Evolutionary conservation across 1,140 invertebrate genomes (phyloP).

Genomic region (Plectrocnemia conspersa): DNA sequence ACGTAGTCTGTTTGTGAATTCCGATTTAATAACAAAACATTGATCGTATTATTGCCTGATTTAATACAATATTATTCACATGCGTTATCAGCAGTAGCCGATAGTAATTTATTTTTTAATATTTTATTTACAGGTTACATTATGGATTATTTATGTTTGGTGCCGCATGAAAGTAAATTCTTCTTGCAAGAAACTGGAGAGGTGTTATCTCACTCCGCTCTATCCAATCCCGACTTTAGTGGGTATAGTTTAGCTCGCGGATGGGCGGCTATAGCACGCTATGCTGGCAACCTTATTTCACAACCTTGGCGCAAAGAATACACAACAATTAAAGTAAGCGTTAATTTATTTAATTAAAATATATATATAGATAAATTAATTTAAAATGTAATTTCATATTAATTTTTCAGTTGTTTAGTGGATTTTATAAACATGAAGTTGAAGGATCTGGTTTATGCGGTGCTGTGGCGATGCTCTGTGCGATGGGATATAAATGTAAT

Average conservation of each 20-base stretch:
- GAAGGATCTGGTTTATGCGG: conserved; percentile 66
- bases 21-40: no score
- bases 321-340: conserved; percentile 64
- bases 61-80: no score
- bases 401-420: conserved; percentile 68
- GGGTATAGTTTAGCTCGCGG: conserved; percentile 73
- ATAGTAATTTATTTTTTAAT: conserved; percentile 9
- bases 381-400: not conserved
- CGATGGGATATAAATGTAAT: conserved; percentile 73
- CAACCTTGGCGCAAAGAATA: conserved; percentile 89
- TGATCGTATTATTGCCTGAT: no score
- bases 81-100: no score
- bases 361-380: not conserved
- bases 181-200: conserved; percentile 66
- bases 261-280: conserved; percentile 77
- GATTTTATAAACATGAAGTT: conserved; percentile 82
- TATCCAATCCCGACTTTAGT: conserved; percentile 66
- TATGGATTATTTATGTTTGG: conserved; percentile 69
- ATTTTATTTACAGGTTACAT: conserved; percentile 61
- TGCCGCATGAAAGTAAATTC: conserved; percentile 77
- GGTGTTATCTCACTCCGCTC: conserved; percentile 68
- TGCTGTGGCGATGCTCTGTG: conserved; percentile 68
- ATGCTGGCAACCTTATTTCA: conserved; percentile 76
- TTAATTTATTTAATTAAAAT: conserved; percentile 7
- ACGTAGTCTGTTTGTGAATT: no score